Evolutionary conservation across 2,797 vertebrate species (phyloP).

Genomic region (Cyclopterus lumpus): DNA sequence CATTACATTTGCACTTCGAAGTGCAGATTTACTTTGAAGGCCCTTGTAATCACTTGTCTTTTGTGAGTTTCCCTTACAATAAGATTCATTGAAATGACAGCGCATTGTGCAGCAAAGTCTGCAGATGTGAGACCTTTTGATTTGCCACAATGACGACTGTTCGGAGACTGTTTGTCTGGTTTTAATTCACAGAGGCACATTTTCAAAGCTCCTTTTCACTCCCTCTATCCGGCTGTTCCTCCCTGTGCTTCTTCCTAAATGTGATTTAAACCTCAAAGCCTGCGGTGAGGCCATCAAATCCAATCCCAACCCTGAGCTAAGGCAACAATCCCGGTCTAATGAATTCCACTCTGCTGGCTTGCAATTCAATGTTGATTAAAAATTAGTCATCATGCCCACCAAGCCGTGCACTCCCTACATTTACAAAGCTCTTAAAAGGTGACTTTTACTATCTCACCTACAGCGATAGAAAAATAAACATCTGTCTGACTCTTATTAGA

Average conservation of each 20-base stretch:
- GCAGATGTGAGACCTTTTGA: constrained; percentile 12
- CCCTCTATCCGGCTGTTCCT: constrained; percentile 10
- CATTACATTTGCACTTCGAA: constrained; percentile 1
- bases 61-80: constrained; percentile 11
- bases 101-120: constrained; percentile 12
- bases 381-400: constrained; percentile 40
- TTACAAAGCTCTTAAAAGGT: constrained; percentile 39
- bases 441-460: constrained; percentile 24
- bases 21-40: neutral
- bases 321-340: constrained; percentile 67
- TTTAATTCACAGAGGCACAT: constrained; percentile 30
- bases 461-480: constrained; percentile 25
- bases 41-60: neutral
- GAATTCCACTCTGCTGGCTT: constrained; percentile 56
- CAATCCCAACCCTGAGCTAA: constrained; percentile 42
- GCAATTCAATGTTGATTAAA: constrained; percentile 63
- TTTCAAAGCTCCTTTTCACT: constrained; percentile 22
- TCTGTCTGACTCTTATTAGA: neutral
- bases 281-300: constrained; percentile 38
- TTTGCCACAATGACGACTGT: constrained; percentile 14
- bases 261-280: constrained; percentile 43
- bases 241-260: constrained; percentile 8
- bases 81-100: constrained; percentile 12
- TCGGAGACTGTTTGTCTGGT: neutral
- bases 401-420: constrained; percentile 24